Evolutionary conservation across 1,140 invertebrate genomes (phyloP).

Genomic region (Scaptomyza graminum): DNA sequence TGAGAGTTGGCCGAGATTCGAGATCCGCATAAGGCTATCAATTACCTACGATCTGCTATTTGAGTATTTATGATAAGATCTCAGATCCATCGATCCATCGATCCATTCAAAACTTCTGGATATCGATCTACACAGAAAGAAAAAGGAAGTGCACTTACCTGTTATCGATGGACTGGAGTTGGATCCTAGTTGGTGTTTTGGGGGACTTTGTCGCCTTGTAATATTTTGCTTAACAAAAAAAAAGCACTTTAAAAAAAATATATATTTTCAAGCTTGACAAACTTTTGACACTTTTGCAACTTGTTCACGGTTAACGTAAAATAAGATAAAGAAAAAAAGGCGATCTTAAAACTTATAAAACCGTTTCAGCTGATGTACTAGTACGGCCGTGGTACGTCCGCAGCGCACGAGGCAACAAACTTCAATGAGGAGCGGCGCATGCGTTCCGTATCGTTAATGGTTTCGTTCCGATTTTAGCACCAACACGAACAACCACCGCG

Average conservation of each 20-base stretch:
- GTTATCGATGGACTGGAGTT: conserved; percentile 19
- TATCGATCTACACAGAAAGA: conserved; percentile 5
- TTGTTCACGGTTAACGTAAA: conserved; percentile 2
- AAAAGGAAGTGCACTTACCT: conserved; percentile 26
- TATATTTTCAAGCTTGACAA: neutral
- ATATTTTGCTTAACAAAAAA: conserved; percentile 14
- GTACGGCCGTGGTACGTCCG: conserved; percentile 43
- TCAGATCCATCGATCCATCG: neutral
- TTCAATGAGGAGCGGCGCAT: conserved; percentile 61
- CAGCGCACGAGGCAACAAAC: conserved; percentile 66
- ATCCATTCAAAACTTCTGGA: neutral
- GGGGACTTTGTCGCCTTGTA: conserved; percentile 71
- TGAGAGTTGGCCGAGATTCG: conserved; percentile 23
- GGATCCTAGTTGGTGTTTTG: neutral
- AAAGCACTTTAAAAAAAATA: conserved; percentile 3
- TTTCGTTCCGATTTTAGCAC: conserved; percentile 31
- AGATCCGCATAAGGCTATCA: conserved; percentile 35
- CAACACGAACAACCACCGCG: conserved; percentile 28
- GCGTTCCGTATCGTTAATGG: conserved; percentile 25
- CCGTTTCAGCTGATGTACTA: neutral
- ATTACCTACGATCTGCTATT: conserved; percentile 10
- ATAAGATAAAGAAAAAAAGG: no score
- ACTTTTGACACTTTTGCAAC: conserved; percentile 4
- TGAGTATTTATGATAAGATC: conserved; percentile 1
- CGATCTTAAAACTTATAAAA: neutral